Evolutionary conservation across 2,888 invertebrate genomes (phyloP).

Genomic region (Microplitis manilae): DNA sequence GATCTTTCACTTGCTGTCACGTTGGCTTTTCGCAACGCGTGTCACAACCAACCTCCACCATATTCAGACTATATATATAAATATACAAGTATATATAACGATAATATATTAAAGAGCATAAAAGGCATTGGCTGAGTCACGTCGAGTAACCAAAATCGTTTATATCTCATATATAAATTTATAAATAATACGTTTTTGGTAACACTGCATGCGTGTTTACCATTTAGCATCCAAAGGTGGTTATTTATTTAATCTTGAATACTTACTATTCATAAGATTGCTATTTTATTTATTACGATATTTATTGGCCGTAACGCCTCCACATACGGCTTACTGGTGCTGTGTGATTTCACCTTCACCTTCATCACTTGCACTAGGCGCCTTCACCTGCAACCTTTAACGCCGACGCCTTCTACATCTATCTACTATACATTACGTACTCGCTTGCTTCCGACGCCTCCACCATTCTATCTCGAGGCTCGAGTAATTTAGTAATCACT

Average conservation of each 20-base stretch:
- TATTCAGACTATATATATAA: not conserved
- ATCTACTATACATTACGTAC: not conserved
- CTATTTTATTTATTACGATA: not conserved
- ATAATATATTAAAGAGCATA: constrained; percentile 5
- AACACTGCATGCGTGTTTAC: not conserved
- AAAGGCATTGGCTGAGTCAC: constrained; percentile 12
- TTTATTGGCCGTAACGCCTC: constrained; percentile 5
- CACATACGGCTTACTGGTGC: not conserved
- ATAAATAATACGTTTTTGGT: not conserved
- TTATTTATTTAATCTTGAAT: not conserved
- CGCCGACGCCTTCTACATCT: constrained; percentile 11
- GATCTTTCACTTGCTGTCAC: constrained; percentile 40
- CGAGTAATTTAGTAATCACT: not conserved
- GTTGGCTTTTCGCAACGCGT: constrained; percentile 26
- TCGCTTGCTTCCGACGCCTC: constrained; percentile 28
- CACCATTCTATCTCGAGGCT: constrained; percentile 24
- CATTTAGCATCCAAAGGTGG: not conserved
- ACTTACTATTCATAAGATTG: not conserved
- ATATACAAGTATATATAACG: not conserved
- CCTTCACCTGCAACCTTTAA: constrained; percentile 38
- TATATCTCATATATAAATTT: constrained; percentile 3
- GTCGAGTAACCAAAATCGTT: not conserved
- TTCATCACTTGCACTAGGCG: constrained; percentile 26
- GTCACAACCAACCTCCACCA: not conserved
- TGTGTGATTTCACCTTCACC: constrained; percentile 40